Base-by-base conservation (phyloP, 1,140 invertebrate species). In the Drosophila novamexicana region DNA sequence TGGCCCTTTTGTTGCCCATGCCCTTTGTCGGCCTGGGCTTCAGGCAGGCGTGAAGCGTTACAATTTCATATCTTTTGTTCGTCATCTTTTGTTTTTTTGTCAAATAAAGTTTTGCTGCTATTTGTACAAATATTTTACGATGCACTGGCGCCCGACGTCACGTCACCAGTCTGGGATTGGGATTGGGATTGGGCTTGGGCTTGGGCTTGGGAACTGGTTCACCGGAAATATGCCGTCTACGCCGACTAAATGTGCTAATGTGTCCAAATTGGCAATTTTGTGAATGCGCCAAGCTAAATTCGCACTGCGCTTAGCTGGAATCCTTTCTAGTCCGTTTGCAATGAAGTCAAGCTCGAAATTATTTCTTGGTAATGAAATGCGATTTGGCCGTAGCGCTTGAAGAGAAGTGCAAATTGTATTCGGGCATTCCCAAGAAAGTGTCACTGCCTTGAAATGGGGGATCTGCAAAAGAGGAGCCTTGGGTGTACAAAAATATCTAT, bases 221-320 rank as follows among this genome's bases (percentile, higher is more conserved):
- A 47, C 79, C 84, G 84, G 83, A 77, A 70, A 83, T 83, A 88
- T 88, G 83, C 73, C 61, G 84, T 88, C 83, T 88, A 81, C 78
- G 32, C 50, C 45, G 65, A 50, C 62, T 40, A 72, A 72, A 58
- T 73, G 74, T 77, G 76, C 63, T 72, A 72, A 59, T 65, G 72
- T 67, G 58, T 49, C 61, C 81, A 68, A 86, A 84, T 84, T 84
- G 77, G 57, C 64, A 84, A 22, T 22, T 79, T 85, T 81, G 75
- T 78, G 68, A 63, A 45, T 61, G 36, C 44, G 59, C 22, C 53
- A 32, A 12, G 29, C 52, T 42, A 45, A 29, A 44, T 68, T 57
- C 39, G 68, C 63, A 58, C 14, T 62, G 61, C 22, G 29, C 59
- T 69, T 81, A 72, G 45, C 63, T 57, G 65, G 72, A 69, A 76